Conservation (phyloP, 2,888 invertebrate species). For the Hartigia nigra region DNA sequence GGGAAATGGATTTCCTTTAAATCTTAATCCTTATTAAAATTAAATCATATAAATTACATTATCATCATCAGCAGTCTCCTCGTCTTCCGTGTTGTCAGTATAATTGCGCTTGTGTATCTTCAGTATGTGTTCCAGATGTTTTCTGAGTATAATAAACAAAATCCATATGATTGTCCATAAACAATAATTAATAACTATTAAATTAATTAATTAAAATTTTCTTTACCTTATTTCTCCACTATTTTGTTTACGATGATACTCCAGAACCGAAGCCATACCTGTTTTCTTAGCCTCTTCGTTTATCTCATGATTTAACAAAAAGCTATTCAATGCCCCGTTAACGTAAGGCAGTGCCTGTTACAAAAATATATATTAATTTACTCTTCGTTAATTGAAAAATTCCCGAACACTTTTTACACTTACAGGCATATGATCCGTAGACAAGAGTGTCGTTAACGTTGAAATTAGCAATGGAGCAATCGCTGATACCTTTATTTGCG, state of each 20-base stretch:
- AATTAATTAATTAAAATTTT: neutral
- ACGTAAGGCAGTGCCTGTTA: conserved; percentile 55
- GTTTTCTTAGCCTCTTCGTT: conserved; percentile 65
- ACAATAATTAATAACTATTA: neutral
- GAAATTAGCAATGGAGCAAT: conserved; percentile 52
- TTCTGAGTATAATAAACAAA: conserved; percentile 30
- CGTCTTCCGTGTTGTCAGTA: conserved; percentile 15
- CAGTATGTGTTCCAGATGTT: conserved; percentile 52
- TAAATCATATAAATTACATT: conserved; percentile 27
- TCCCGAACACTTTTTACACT: conserved; percentile 15
- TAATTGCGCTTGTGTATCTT: conserved; percentile 46
- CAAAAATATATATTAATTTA: neutral
- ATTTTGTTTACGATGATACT: conserved; percentile 47
- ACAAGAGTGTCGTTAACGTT: conserved; percentile 50
- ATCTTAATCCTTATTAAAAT: neutral
- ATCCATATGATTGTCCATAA: neutral
- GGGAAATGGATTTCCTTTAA: conserved; percentile 6
- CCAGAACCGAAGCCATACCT: conserved; percentile 46
- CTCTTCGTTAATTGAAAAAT: neutral
- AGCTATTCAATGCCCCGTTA: conserved; percentile 65
- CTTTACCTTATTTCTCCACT: conserved; percentile 47
- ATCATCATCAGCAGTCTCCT: conserved; percentile 51
- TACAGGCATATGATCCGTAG: conserved; percentile 50
- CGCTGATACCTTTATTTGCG: conserved; percentile 53
- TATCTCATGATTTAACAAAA: conserved; percentile 66